Base-by-base conservation (phyloP, 2,888 invertebrate species). In the Yponomeuta cagnagella region DNA sequence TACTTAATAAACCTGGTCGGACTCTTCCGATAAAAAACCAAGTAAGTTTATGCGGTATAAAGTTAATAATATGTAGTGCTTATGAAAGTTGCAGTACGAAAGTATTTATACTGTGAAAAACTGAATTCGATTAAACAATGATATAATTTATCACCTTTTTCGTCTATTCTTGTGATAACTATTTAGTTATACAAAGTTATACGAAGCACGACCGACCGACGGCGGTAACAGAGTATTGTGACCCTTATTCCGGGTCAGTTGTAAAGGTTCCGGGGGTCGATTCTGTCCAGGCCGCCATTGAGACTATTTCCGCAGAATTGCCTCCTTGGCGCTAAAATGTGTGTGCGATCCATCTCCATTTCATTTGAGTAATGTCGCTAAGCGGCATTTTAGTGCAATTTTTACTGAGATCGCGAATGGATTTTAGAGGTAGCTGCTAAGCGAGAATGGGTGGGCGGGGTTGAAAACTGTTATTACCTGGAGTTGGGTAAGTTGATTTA, bases 311-410 rank as follows among this genome's bases (percentile, higher is more conserved):
- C 31, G 10, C 65, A 12, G 10, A 12, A 65, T 15, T 31, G 65
- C 65, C 65, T 65, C 33, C 30, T 65, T 33, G 31, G 30, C 68
- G 9, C 68, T 68, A 68, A 43, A 58, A 43, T 43, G 15, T 68
- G 68, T 68, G n/a, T 48, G 15, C 68, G 23, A 68, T 68, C 48
- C 43, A 68, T 68, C 68, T 67, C 67, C 67, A 67, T 67, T 67
- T 33, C 37, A 67, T 67, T 67, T 68, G 68, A 68, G 48, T 48
- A 43, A 68, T 68, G 68, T 43, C 68, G 23, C 23, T 67, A 12
- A 48, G 68, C 23, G 68, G 48, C 43, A 48, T 68, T 48, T 67
- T 48, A 48, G 68, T 8, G 68, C 33, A 33, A 68, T 23, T 68
- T 68, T 43, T 23, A 68, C 68, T 68, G 43, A 15, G 52, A 58